Base-by-base conservation (phyloP, 2,113 vertebrate species). In the Calidris pugnax region DNA sequence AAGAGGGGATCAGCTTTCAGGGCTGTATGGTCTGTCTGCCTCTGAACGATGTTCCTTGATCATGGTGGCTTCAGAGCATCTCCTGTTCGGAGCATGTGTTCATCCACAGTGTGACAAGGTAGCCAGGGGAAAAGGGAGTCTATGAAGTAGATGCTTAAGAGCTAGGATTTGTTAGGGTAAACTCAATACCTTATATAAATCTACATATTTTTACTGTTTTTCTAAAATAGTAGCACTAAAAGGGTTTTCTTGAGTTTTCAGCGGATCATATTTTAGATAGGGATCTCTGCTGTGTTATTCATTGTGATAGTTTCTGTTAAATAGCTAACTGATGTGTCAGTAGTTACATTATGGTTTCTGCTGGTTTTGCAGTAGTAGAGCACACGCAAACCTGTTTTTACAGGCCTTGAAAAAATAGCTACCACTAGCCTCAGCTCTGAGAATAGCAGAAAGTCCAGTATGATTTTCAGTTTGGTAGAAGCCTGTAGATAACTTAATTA, bases 21-120 rank as follows among this genome's bases (percentile, higher is more conserved):
- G 43, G 62, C 26, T 67, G 45, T 45, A 2, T 4, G 14, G 12
- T 56, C 47, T 82, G 1, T 57, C 51, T 82, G 1, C 16, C 30
- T 45, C 27, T 1, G 3, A 28, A 35, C 7, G 22, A 2, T 7
- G 19, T 4, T 35, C 28, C 26, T 67, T 0, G 0, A 2, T 28
- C 16, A 0, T 17, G 56, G 56, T 53, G 43, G 9, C 73, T 79
- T 35, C 30, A 43, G 62, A 66, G 47, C 53, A 37, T 72, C 3
- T 0, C 28, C 45, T 32, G 5, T 26, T 66, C 1, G 3, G 75
- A 23, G 22, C 4, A 0, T 3, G 10, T 53, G 24, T 9, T 76
- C 23, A 4, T 55, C 45, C 24, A 21, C 18, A 35, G 23, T 0
- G 2, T 56, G 50, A 14, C 21, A 33, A 35, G 28, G 37, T 37